phyloP scores from a whole-genome alignment of 2,113 vertebrate species.

The Xiphophorus hellerii region DNA sequence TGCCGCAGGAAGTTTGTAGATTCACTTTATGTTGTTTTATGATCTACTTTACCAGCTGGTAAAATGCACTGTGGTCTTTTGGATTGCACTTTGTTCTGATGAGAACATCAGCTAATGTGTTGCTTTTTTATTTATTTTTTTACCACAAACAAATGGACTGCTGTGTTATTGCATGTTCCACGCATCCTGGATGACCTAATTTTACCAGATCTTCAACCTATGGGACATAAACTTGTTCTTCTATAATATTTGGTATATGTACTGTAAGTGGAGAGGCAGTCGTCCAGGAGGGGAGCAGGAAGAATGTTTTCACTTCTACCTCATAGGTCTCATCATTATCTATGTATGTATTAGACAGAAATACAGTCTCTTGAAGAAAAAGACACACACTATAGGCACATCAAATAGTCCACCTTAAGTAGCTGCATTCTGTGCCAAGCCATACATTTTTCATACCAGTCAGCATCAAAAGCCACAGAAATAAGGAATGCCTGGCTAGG shows the following conservation, averaged over 20 bases:
- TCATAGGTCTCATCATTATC: conserved; percentile 60
- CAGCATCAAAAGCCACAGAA: conserved; percentile 73
- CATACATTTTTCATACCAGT: conserved; percentile 78
- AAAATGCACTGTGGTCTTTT: conserved; percentile 11
- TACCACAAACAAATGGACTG: conserved; percentile 41
- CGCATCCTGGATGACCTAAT: conserved; percentile 52
- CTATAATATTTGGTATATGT: conserved; percentile 19
- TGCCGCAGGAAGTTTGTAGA: background rate
- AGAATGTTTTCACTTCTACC: conserved; percentile 31
- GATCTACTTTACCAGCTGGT: background rate
- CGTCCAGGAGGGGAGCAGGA: conserved; percentile 41
- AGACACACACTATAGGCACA: conserved; percentile 32
- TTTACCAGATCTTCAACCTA: conserved; percentile 38
- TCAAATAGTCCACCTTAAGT: conserved; percentile 70
- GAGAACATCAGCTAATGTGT: conserved; percentile 10
- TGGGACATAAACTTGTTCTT: conserved; percentile 29
- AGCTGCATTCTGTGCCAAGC: conserved; percentile 57
- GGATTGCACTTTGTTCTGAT: conserved; percentile 4
- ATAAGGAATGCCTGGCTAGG: conserved; percentile 73
- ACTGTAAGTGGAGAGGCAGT: conserved; percentile 45
- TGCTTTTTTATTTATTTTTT: conserved; percentile 8
- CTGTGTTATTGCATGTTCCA: conserved; percentile 39
- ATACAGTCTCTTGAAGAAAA: conserved; percentile 26
- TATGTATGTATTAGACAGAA: conserved; percentile 37
- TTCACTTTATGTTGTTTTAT: background rate